These are phyloP conservation scores for Gymnoscopelus microlampas DNA, from an alignment of 2,797 vertebrate species.

Conservation along the genomic window DNA sequence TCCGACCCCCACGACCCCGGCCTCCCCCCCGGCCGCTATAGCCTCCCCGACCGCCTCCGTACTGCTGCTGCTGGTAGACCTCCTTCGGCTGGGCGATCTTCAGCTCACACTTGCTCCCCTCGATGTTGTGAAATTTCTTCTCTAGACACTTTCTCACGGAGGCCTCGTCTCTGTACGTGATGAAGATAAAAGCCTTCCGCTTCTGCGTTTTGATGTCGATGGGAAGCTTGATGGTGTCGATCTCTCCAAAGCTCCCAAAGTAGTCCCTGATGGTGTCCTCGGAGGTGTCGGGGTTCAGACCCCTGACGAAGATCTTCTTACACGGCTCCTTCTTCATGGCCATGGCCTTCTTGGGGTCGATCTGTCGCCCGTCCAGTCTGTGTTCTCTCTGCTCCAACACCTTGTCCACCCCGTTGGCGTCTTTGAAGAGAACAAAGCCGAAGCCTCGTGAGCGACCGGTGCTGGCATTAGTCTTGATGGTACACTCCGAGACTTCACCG, in stretches of 20 bases:
- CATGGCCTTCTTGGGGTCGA: constrained; percentile 98
- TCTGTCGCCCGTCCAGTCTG: constrained; percentile 93
- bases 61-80: constrained; percentile 98
- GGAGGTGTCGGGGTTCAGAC: constrained; percentile 94
- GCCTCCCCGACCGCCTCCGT: constrained; percentile 86
- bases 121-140: constrained; percentile 96
- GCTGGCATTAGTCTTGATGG: constrained; percentile 97
- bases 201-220: constrained; percentile 97
- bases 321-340: constrained; percentile 98
- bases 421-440: constrained; percentile 97
- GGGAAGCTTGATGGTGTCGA: constrained; percentile 95
- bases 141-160: constrained; percentile 95
- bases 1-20: constrained; percentile 85
- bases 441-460: constrained; percentile 96
- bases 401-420: constrained; percentile 92
- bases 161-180: constrained; percentile 96
- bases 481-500: constrained; percentile 96
- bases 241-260: constrained; percentile 95
- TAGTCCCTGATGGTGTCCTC: constrained; percentile 97
- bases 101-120: constrained; percentile 97
- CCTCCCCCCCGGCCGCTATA: constrained; percentile 76
- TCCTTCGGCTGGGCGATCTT: constrained; percentile 99
- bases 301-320: constrained; percentile 98
- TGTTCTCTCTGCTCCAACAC: constrained; percentile 96
- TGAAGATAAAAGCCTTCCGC: constrained; percentile 97